These are phyloP conservation scores for Drosophila incognita DNA, from an alignment of 2,888 invertebrate species.

Conservation along the genomic window DNA sequence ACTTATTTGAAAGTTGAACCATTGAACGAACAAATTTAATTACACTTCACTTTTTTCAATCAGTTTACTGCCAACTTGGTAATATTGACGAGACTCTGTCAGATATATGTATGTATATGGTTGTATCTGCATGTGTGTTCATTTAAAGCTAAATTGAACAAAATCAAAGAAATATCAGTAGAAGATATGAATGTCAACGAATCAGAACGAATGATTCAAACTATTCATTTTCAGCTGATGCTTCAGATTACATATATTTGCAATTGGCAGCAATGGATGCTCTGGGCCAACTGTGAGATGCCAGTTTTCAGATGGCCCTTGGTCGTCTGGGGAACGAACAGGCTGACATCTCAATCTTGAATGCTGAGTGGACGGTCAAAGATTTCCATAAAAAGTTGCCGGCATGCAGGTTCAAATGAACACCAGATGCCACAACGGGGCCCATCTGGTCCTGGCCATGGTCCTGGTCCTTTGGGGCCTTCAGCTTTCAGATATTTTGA, in stretches of 20 bases:
- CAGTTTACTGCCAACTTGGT: background rate
- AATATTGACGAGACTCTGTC: background rate
- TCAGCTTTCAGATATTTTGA: conserved; percentile 2
- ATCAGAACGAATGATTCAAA: conserved; percentile 8
- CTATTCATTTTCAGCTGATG: conserved; percentile 23
- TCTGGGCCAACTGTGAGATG: conserved; percentile 1
- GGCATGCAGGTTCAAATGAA: conserved; percentile 42
- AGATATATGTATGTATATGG: background rate
- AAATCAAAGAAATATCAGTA: background rate
- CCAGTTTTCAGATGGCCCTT: background rate
- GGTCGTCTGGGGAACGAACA: background rate
- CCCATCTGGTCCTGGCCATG: background rate
- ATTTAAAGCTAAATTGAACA: background rate
- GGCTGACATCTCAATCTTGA: conserved; percentile 53
- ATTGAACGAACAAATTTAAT: background rate
- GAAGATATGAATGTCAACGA: background rate
- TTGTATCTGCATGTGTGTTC: background rate
- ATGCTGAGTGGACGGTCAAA: conserved; percentile 34
- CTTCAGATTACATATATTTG: conserved; percentile 22
- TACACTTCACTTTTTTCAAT: background rate
- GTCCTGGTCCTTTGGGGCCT: conserved; percentile 4
- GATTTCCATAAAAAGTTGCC: conserved; percentile 58
- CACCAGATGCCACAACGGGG: conserved; percentile 38
- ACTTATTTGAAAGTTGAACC: background rate
- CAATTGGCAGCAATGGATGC: conserved; percentile 36